Base-by-base conservation (phyloP, 2,888 invertebrate species). In the Xestia sexstrigata region DNA sequence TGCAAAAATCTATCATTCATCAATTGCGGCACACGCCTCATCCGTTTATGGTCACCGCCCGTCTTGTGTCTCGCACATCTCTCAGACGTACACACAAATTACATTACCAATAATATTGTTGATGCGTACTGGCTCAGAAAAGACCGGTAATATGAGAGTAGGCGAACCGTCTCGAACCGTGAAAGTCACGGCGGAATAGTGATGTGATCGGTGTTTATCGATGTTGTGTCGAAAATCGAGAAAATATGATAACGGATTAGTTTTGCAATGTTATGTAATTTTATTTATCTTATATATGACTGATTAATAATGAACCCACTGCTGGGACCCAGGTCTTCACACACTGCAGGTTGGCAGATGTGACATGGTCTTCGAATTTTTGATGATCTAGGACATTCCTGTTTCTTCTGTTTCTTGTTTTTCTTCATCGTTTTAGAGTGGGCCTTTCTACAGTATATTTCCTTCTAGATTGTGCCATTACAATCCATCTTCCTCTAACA, bases 81-180 rank as follows among this genome's bases (percentile, higher is more conserved):
- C 65, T 71, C 67, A 73, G 45, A 65, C 72, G 58, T 74, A 87
- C 86, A 88, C 81, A 90, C 89, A 91, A 92, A 92, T 92, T 90
- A 92, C 90, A 92, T 91, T 91, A 89, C 90, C 82, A 89, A 90
- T 91, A 91, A 92, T 90, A 93, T 90, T 90, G 90, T 91, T 89
- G 88, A 90, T 90, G 90, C 88, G 90, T 90, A 90, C 85, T 89
- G 87, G 89, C 87, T 87, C 85, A 89, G 90, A 89, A 91, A 89
- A 90, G 74, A 84, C 82, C 89, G 83, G 90, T 90, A 90, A 92
- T 92, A 92, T 90, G 87, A 89, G 84, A 89, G 89, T 84, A 90
- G 89, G 88, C 89, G 89, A 78, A 86, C 87, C 86, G 87, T 88
- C 89, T 84, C 89, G 90, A 91, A 86, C 89, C 91, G 91, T 90